Evolutionary conservation across 1,140 invertebrate species (phyloP).

Genomic region (Cataglyphis hispanica): DNA sequence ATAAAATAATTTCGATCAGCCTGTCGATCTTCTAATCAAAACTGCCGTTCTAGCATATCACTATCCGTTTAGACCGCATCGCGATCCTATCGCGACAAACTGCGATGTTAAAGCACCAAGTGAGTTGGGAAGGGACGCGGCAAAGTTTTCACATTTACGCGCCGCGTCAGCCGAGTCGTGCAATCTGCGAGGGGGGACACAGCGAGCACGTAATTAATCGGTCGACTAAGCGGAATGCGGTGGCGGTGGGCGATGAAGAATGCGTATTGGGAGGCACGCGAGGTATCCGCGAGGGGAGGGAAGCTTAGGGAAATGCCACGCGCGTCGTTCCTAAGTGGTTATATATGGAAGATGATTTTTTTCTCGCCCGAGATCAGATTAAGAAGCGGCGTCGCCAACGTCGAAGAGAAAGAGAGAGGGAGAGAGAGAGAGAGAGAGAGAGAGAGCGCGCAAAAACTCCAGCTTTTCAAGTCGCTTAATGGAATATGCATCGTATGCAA

Average conservation of each 20-base stretch:
- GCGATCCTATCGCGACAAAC: not conserved
- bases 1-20: too few relatives aligned
- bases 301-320: slow-evolving; percentile 26
- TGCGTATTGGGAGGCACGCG: slow-evolving; percentile 64
- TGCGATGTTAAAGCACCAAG: not conserved
- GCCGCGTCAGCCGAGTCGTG: slow-evolving; percentile 45
- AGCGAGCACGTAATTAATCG: slow-evolving; percentile 66
- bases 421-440: not conserved
- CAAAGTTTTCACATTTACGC: slow-evolving; percentile 55
- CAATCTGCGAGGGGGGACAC: slow-evolving; percentile 45
- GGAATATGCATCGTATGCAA: slow-evolving; percentile 63
- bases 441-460: not conserved
- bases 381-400: not conserved
- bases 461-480: slow-evolving; percentile 28
- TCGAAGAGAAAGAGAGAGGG: too few relatives aligned
- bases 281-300: slow-evolving; percentile 42
- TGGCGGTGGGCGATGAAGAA: slow-evolving; percentile 59
- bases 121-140: not conserved
- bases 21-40: too few relatives aligned
- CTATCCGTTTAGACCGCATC: not conserved
- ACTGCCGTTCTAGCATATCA: not conserved
- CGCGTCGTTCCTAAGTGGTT: slow-evolving; percentile 52
- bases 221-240: slow-evolving; percentile 69
- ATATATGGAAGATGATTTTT: slow-evolving; percentile 26
- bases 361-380: slow-evolving; percentile 46